phyloP scores from a whole-genome alignment of 2,113 vertebrate species.

The Echinops telfairi region DNA sequence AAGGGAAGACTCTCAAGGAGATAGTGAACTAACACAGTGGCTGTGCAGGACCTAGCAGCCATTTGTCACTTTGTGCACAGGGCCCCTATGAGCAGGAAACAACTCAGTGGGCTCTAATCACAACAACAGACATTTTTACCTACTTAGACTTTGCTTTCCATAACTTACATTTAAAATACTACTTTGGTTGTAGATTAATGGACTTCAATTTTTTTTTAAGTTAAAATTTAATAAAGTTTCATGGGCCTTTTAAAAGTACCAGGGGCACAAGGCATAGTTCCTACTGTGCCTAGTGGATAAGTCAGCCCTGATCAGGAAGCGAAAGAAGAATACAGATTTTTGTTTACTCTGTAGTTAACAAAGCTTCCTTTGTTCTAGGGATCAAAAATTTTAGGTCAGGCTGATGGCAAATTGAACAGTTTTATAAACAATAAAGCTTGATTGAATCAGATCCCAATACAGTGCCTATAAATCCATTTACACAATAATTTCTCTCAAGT shows the following conservation, averaged over 20 bases:
- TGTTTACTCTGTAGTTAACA: background rate
- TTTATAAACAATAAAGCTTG: slow-evolving; percentile 39
- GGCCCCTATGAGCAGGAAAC: background rate
- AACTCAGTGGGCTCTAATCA: no score
- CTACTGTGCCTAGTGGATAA: background rate
- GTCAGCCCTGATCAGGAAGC: background rate
- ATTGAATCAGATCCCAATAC: background rate
- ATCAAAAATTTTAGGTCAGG: slow-evolving; percentile 24
- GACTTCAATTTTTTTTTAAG: background rate
- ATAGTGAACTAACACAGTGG: background rate
- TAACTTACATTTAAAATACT: no score
- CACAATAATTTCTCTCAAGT: background rate
- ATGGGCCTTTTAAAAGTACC: background rate
- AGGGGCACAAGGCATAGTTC: background rate
- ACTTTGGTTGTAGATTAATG: no score
- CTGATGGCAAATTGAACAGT: slow-evolving; percentile 11
- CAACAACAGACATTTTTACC: no score
- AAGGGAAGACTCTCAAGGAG: background rate
- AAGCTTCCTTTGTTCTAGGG: background rate
- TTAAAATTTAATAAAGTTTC: slow-evolving; percentile 18
- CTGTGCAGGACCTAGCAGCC: background rate
- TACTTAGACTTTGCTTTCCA: no score
- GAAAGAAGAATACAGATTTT: background rate
- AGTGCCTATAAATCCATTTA: background rate
- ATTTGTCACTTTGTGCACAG: background rate